phyloP scores from a whole-genome alignment of 2,797 vertebrate genomes.

The Eulemur albifrons region DNA sequence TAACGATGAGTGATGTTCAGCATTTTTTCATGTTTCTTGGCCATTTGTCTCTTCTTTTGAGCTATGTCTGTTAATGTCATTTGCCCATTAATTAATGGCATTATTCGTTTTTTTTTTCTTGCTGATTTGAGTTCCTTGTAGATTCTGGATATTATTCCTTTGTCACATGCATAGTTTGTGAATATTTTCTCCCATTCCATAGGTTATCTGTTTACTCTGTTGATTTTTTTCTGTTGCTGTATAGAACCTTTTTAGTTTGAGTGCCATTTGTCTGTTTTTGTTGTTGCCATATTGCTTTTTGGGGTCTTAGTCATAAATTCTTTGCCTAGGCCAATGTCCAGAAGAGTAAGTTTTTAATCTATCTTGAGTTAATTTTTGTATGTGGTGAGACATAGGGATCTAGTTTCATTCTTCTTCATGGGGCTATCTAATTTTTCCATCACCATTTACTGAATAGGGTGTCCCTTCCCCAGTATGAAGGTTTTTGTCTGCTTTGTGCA shows the following conservation, averaged over 20 bases:
- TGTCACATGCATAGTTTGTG: neutral
- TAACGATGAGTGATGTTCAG: neutral
- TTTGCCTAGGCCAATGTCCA: neutral
- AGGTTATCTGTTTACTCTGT: neutral
- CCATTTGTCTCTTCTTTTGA: neutral
- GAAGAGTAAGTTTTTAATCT: neutral
- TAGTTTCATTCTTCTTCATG: neutral
- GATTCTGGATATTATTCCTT: neutral
- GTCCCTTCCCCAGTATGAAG: neutral
- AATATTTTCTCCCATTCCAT: neutral
- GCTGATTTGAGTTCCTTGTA: neutral
- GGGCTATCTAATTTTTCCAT: neutral
- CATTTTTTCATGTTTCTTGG: neutral
- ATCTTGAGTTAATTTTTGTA: neutral
- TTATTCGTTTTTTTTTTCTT: neutral
- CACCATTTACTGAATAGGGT: neutral
- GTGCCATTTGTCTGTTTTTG: neutral
- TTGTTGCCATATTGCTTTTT: neutral
- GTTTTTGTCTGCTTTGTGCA: neutral
- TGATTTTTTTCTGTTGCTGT: neutral
- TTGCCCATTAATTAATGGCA: neutral
- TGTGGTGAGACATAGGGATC: neutral
- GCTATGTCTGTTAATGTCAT: neutral
- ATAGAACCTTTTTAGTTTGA: neutral
- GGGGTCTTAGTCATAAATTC: neutral